Conservation (phyloP, 2,888 invertebrate species). For the Pandemis heparana region DNA sequence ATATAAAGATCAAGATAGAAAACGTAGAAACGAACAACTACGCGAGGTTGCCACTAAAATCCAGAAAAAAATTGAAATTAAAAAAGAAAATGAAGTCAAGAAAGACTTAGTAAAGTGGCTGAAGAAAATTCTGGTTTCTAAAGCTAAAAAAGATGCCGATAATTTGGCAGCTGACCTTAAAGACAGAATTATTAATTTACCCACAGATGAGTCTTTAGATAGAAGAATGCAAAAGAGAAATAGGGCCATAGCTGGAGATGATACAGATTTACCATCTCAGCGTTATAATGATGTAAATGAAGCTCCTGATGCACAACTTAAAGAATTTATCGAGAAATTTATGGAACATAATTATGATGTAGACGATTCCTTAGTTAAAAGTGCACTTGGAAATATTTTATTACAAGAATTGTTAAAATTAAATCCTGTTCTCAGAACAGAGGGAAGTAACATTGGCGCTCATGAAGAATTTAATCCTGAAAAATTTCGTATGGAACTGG, state of each 20-base stretch:
- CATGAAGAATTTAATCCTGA: constrained; percentile 50
- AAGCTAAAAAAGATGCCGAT: constrained; percentile 51
- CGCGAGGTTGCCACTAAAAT: constrained; percentile 58
- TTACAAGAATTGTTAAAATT: constrained; percentile 61
- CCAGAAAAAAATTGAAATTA: constrained; percentile 51
- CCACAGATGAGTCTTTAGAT: constrained; percentile 55
- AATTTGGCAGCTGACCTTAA: constrained; percentile 54
- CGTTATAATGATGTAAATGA: not conserved
- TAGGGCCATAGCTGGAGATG: not conserved
- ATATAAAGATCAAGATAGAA: constrained; percentile 50
- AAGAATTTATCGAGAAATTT: constrained; percentile 61
- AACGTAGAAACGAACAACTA: constrained; percentile 49
- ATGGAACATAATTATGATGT: constrained; percentile 61
- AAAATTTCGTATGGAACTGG: constrained; percentile 58
- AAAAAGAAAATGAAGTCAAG: constrained; percentile 51
- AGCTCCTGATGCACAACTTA: constrained; percentile 57
- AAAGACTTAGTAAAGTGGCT: constrained; percentile 58
- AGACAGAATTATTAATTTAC: constrained; percentile 53
- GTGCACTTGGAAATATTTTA: constrained; percentile 59
- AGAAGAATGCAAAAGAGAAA: constrained; percentile 45
- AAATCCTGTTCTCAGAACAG: constrained; percentile 52
- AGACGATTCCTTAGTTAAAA: constrained; percentile 58
- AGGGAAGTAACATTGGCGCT: constrained; percentile 53
- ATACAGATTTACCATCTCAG: not conserved
- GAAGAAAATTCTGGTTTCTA: constrained; percentile 51